Evolutionary conservation across 2,888 invertebrate genomes (phyloP).

Genomic region (Taenaris catops): DNA sequence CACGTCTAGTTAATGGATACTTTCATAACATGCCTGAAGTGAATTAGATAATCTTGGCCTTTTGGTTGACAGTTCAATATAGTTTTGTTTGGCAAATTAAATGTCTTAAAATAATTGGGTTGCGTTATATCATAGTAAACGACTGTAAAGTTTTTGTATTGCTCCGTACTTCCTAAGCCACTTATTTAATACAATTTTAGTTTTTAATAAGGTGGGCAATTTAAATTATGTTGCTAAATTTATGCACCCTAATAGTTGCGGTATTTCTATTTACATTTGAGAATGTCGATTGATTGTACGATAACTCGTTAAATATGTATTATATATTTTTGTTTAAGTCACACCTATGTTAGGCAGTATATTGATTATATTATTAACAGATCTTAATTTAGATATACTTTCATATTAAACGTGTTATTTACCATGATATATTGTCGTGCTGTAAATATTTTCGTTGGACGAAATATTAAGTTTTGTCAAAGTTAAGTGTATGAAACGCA

Average conservation of each 20-base stretch:
- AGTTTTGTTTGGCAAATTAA: conserved; percentile 10
- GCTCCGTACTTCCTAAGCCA: conserved; percentile 6
- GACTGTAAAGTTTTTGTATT: conserved; percentile 8
- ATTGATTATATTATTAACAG: conserved; percentile 6
- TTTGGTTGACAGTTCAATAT: conserved; percentile 15
- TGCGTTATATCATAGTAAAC: conserved; percentile 9
- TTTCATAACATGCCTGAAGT: no score
- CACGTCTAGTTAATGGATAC: background rate
- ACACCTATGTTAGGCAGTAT: conserved; percentile 1
- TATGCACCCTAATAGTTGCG: conserved; percentile 3
- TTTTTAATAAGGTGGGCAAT: conserved; percentile 3
- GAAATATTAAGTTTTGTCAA: no score
- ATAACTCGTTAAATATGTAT: background rate
- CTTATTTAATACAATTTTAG: conserved; percentile 1
- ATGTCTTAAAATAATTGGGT: conserved; percentile 8
- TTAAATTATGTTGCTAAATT: background rate
- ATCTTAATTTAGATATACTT: conserved; percentile 5
- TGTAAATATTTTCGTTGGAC: no score
- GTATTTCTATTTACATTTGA: conserved; percentile 1
- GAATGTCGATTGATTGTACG: conserved; percentile 2
- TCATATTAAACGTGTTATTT: background rate
- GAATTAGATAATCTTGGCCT: no score
- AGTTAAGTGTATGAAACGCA: no score
- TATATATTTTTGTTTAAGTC: conserved; percentile 5
- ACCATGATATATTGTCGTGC: background rate